Conservation (phyloP, 2,888 invertebrate species). For the Elmis aenea region DNA sequence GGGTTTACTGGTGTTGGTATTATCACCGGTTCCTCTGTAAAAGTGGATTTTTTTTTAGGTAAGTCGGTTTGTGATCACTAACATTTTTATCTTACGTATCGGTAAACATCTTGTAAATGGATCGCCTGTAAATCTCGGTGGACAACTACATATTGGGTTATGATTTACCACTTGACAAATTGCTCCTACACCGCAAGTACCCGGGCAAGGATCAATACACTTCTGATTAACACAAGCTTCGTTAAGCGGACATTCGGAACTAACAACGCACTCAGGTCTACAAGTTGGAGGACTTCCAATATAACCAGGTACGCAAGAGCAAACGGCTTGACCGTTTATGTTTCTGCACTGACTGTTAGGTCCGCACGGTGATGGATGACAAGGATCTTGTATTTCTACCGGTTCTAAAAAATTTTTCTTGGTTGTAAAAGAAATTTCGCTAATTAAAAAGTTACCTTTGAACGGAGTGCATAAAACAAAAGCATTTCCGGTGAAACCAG, state of each 20-base stretch:
- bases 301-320: slow-evolving; percentile 50
- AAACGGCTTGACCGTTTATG: slow-evolving; percentile 54
- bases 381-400: slow-evolving; percentile 55
- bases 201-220: slow-evolving; percentile 53
- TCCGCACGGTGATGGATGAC: slow-evolving; percentile 65
- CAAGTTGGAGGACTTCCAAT: slow-evolving; percentile 51
- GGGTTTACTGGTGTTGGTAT: slow-evolving; percentile 45
- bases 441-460: slow-evolving; percentile 31
- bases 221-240: slow-evolving; percentile 53
- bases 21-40: slow-evolving; percentile 28
- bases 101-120: slow-evolving; percentile 56
- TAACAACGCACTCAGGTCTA: slow-evolving; percentile 51
- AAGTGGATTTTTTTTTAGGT: too few species aligned
- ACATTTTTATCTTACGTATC: slow-evolving; percentile 19
- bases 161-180: slow-evolving; percentile 54
- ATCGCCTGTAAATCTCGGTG: slow-evolving; percentile 50
- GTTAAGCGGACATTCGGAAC: slow-evolving; percentile 52
- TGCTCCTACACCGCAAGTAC: slow-evolving; percentile 54
- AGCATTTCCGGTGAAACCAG: slow-evolving; percentile 34
- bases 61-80: too few species aligned
- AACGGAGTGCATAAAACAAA: slow-evolving; percentile 53
- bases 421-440: slow-evolving; percentile 10
- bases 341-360: slow-evolving; percentile 64
- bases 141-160: slow-evolving; percentile 56
- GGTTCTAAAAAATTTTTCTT: slow-evolving; percentile 24